These are phyloP conservation scores for Hippocampus zosterae DNA, from an alignment of 2,113 vertebrate species.

Conservation along the genomic window DNA sequence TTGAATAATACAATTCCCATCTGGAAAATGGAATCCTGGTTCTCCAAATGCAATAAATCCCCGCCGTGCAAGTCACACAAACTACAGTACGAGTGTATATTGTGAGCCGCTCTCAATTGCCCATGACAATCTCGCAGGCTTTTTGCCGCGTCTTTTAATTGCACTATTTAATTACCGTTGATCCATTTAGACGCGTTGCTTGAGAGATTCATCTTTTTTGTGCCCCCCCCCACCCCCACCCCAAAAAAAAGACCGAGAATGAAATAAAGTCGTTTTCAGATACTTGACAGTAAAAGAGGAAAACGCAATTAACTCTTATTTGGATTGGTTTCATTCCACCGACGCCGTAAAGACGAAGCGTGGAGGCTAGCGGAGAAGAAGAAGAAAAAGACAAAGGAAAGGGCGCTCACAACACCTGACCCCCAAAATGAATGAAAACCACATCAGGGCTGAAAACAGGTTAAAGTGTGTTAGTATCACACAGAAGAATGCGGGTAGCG, in stretches of 20 bases:
- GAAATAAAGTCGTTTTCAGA: constrained; percentile 46
- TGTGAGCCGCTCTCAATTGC: constrained; percentile 52
- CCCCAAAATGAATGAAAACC: background rate
- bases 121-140: constrained; percentile 50
- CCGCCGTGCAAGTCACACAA: constrained; percentile 18
- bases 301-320: constrained; percentile 51
- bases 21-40: background rate
- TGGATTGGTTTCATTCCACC: constrained; percentile 55
- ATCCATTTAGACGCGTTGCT: constrained; percentile 58
- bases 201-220: constrained; percentile 46
- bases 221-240: background rate
- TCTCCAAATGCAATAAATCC: constrained; percentile 7
- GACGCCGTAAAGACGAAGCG: constrained; percentile 45
- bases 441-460: background rate
- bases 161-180: constrained; percentile 61
- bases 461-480: background rate
- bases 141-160: constrained; percentile 59
- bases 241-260: constrained; percentile 31
- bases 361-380: constrained; percentile 13
- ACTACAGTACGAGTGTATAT: constrained; percentile 19
- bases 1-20: constrained; percentile 4
- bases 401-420: background rate
- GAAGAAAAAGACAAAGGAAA: constrained; percentile 6
- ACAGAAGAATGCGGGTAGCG: background rate
- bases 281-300: constrained; percentile 41